These are phyloP conservation scores for Cinara cedri DNA, from an alignment of 2,888 invertebrate species.

Conservation along the genomic window DNA sequence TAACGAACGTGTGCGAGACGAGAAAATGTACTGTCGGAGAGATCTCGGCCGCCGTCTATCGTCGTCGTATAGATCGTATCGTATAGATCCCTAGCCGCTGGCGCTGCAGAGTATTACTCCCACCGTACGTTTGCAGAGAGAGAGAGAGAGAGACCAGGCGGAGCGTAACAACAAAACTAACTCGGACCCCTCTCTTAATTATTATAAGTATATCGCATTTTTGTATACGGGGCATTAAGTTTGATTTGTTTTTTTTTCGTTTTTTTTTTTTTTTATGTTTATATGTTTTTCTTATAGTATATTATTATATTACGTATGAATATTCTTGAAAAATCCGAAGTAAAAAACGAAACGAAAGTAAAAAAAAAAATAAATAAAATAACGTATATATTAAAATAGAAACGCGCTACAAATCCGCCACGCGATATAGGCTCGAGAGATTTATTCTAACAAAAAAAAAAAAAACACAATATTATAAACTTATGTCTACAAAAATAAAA, in stretches of 20 bases:
- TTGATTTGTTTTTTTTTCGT: constrained; percentile 16
- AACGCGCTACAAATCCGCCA: background rate
- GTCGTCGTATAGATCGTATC: constrained; percentile 45
- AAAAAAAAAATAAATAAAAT: background rate
- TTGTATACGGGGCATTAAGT: constrained; percentile 20
- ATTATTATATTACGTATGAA: no score
- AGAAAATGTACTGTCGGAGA: constrained; percentile 32
- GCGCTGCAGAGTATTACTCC: constrained; percentile 21
- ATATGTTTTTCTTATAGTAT: no score
- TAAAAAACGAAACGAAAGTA: no score
- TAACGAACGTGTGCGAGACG: constrained; percentile 10
- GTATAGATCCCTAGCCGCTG: constrained; percentile 14
- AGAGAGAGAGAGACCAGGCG: constrained; percentile 48
- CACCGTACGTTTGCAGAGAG: background rate
- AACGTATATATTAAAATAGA: no score
- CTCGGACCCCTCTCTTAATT: constrained; percentile 24
- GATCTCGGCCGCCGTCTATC: constrained; percentile 25
- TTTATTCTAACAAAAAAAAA: no score
- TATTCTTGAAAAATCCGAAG: no score
- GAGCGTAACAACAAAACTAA: constrained; percentile 38
- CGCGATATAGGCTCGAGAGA: background rate
- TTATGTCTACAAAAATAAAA: no score
- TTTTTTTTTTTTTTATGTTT: no score
- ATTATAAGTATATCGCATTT: background rate
- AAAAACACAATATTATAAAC: no score